phyloP scores from a whole-genome alignment of 2,113 vertebrate genomes.

The Felis catus region DNA sequence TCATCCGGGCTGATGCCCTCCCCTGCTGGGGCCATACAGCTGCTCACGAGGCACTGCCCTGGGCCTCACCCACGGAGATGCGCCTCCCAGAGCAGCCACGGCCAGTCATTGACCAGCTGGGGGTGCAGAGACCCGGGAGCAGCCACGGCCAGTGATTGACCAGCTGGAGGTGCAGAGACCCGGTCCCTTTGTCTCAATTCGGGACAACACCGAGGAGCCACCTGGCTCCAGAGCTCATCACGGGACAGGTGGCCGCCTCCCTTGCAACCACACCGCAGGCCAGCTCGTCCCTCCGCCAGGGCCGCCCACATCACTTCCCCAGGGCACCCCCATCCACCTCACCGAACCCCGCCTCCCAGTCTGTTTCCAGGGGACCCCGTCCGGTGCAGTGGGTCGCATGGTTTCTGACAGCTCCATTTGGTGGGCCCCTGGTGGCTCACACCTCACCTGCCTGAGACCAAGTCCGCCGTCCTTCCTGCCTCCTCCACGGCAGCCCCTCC shows the following conservation, averaged over 20 bases:
- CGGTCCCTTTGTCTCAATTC: background rate
- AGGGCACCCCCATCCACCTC: background rate
- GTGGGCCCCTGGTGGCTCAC: background rate
- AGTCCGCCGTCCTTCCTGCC: background rate
- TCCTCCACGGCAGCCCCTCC: background rate
- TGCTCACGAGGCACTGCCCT: background rate
- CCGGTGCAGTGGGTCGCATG: too few species aligned
- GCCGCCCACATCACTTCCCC: too few species aligned
- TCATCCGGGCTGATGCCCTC: too few species aligned
- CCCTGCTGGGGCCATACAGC: too few species aligned
- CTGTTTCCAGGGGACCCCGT: background rate
- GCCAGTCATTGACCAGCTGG: background rate
- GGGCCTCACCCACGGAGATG: background rate
- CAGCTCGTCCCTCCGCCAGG: background rate
- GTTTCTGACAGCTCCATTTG: background rate
- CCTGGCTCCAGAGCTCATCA: background rate
- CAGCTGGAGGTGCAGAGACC: too few species aligned
- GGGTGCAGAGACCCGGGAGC: background rate
- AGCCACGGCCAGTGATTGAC: background rate
- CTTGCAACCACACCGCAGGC: background rate
- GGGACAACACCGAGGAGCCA: background rate
- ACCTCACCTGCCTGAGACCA: too few species aligned
- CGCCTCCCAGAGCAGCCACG: background rate
- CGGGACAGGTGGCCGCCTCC: background rate
- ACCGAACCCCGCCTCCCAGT: background rate